Base-by-base conservation (phyloP, 2,113 vertebrate species). In the Phrynocephalus versicolor region DNA sequence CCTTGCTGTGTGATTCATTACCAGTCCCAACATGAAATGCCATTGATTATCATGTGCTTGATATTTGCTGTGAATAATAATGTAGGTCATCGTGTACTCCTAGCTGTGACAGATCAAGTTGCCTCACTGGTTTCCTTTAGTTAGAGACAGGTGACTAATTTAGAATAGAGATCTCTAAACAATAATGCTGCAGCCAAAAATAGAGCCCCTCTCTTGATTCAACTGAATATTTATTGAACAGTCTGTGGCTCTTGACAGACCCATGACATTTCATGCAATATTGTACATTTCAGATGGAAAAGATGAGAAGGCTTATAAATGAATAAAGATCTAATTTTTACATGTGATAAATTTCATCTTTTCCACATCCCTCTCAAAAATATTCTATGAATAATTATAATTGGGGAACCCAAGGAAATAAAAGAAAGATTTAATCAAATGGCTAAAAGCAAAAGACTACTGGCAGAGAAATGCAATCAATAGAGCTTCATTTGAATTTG, bases 31-130 rank as follows among this genome's bases (percentile, higher is more conserved):
- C 60, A 1, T 41, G 72, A 87, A 70, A 2, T 57, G 51, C 23
- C 58, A 69, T 57, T 90, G 69, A 55, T 88, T 89, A 70, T 77
- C 4, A 51, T 41, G 9, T 79, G 64, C 75, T 7, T 85, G 51
- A 55, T 79, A 84, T 86, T 85, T 89, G 1, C 16, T 77, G 82
- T 84, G 84, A 83, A 39, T 80, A 79, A 91, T 85, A 33, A 71
- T 80, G 70, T 10, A 37, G 75, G n/a, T 15, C 23, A 37, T 89
- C 62, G 74, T 85, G 35, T 18, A 79, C 71, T 90, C 79, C 10
- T 65, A 23, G 74, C 39, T 45, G 25, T 81, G 27, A 82, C 82
- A 1, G 25, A 79, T 2, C 87, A 83, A 83, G 58, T 81, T 69
- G 74, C 7, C 35, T 81, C 74, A 45, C 73, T 88, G n/a, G 4